Percentiles rank a stretch among this genome's conserved stretches.
phyloP scores from a whole-genome alignment of 92 coral and sea anemone species.

The Palythoa heliodiscus region DNA sequence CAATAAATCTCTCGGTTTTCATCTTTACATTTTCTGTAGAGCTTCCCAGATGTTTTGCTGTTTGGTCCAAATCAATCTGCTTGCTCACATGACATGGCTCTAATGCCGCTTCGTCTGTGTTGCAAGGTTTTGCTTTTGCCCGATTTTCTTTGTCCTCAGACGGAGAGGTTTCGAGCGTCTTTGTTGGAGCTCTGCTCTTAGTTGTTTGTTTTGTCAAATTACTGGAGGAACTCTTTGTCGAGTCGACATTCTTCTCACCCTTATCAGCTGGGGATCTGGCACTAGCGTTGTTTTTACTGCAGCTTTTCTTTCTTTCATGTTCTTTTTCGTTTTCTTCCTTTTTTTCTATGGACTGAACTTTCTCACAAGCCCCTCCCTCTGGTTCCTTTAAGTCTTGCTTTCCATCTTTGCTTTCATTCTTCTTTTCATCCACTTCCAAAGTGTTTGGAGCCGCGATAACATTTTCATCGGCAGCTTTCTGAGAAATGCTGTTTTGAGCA shows the following conservation, averaged over 20 bases:
- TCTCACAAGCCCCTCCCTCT: neutral
- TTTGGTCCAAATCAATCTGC: too few relatives aligned
- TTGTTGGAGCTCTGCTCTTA: neutral
- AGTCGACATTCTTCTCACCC: neutral
- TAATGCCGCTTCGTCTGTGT: neutral
- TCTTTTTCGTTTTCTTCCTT: neutral
- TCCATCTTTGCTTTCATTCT: neutral
- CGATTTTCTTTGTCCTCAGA: constrained; percentile 27
- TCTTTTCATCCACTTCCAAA: neutral
- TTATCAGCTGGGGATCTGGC: neutral
- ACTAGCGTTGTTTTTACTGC: neutral
- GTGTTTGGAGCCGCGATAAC: neutral
- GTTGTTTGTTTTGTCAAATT: neutral
- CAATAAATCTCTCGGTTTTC: too few relatives aligned
- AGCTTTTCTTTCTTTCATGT: neutral
- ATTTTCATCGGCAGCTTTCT: neutral
- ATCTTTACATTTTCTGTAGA: too few relatives aligned
- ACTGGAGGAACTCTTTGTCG: neutral
- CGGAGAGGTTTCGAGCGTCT: neutral
- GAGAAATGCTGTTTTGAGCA: neutral
- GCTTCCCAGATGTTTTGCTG: too few relatives aligned
- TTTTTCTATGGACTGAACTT: too few relatives aligned
- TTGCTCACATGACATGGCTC: too few relatives aligned
- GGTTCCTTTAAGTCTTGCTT: neutral
- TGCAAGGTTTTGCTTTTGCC: neutral